Conservation (phyloP, 2,113 vertebrate genomes). For the Cynopterus brachyotis region DNA sequence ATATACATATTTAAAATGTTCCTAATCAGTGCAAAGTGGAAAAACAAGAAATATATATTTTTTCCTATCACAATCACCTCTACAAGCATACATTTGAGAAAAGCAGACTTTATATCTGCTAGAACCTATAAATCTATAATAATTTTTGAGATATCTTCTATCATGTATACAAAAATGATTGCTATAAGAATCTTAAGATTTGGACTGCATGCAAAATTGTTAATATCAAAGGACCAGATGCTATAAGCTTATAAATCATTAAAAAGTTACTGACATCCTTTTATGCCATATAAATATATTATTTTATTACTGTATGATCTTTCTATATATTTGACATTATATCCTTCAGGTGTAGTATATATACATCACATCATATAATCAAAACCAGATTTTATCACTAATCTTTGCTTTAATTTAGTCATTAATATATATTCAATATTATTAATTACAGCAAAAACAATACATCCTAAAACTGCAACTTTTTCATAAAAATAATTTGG, state of each 20-base stretch:
- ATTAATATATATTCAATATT: not conserved
- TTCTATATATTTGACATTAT: not conserved
- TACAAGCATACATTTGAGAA: not conserved
- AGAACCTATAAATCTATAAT: not conserved
- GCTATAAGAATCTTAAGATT: not conserved
- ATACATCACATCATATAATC: not conserved
- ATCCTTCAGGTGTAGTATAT: not conserved
- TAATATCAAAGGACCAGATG: constrained; percentile 36
- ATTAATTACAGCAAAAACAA: not conserved
- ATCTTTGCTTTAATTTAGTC: not conserved
- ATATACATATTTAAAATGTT: not conserved
- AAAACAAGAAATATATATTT: constrained; percentile 9
- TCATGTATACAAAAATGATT: not conserved
- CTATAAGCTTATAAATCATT: not conserved
- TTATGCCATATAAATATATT: not conserved
- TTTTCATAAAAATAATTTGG: not conserved
- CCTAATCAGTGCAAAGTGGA: not conserved
- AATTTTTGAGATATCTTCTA: not conserved
- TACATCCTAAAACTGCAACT: not conserved
- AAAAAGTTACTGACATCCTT: not conserved
- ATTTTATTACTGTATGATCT: not conserved
- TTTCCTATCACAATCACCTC: not conserved
- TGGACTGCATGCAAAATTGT: not conserved
- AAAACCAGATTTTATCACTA: not conserved
- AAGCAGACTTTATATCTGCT: not conserved